phyloP scores from a whole-genome alignment of 92 coral and sea anemone species.

The Pocillopora grandis region DNA sequence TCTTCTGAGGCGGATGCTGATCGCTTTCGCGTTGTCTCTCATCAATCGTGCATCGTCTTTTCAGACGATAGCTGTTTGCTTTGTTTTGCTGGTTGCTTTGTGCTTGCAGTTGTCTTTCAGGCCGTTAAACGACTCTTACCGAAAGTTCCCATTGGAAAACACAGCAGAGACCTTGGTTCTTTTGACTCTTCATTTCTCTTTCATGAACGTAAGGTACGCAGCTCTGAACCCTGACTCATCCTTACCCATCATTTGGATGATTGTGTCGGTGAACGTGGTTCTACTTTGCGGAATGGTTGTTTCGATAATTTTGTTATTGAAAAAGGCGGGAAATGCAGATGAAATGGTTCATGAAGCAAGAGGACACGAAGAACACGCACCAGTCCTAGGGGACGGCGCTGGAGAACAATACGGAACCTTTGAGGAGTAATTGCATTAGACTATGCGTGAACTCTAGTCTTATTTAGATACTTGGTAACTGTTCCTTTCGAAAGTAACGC shows the following conservation, averaged over 20 bases:
- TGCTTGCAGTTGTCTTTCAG: constrained; percentile 49
- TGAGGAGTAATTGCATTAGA: not conserved
- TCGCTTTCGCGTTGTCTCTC: constrained; percentile 65
- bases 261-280: constrained; percentile 22
- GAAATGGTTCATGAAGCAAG: not conserved
- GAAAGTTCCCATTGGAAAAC: constrained; percentile 42
- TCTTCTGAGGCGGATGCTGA: constrained; percentile 59
- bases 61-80: constrained; percentile 62
- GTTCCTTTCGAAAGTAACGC: too few species aligned
- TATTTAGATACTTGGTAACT: too few species aligned
- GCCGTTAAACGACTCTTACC: constrained; percentile 40
- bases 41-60: constrained; percentile 52
- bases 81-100: constrained; percentile 41
- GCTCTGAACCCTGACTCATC: constrained; percentile 23
- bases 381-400: not conserved
- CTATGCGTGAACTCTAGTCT: too few species aligned
- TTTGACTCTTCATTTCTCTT: constrained; percentile 57
- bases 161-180: constrained; percentile 46
- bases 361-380: not conserved
- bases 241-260: constrained; percentile 28
- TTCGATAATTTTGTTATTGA: not conserved
- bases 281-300: constrained; percentile 18
- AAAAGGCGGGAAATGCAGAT: not conserved
- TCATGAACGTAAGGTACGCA: constrained; percentile 55
- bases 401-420: constrained; percentile 25